Conservation (phyloP, 1,140 invertebrate genomes). For the Stegodyphus mimosarum region DNA sequence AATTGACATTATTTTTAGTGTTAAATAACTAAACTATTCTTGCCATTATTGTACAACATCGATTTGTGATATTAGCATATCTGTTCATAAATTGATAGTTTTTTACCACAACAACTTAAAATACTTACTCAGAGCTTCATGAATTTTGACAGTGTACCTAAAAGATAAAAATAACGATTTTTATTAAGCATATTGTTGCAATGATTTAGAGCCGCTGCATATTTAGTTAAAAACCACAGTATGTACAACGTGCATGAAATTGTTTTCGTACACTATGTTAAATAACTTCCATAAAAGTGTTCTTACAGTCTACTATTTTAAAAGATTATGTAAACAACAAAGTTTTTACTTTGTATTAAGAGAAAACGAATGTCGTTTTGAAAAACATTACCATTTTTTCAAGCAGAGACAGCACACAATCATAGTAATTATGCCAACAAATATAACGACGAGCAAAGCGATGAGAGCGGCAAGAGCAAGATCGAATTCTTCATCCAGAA, state of each 20-base stretch:
- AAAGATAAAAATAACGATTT: not conserved
- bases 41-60: too few species aligned
- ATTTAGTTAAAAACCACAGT: not conserved
- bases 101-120: not conserved
- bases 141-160: slow-evolving; percentile 57
- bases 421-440: slow-evolving; percentile 87
- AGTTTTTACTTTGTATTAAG: not conserved
- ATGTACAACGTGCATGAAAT: too few species aligned
- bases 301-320: not conserved
- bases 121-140: slow-evolving; percentile 48
- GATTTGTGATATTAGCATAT: too few species aligned
- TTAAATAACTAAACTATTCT: too few species aligned
- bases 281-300: not conserved
- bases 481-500: slow-evolving; percentile 78
- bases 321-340: too few species aligned
- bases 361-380: not conserved
- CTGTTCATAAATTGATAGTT: not conserved
- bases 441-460: slow-evolving; percentile 84
- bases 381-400: slow-evolving; percentile 78
- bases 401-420: slow-evolving; percentile 89
- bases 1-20: too few species aligned
- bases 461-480: slow-evolving; percentile 85
- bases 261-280: not conserved
- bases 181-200: not conserved
- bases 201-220: not conserved